Percentiles rank a stretch among this genome's conserved stretches.
Conservation (phyloP, 2,888 invertebrate genomes). For the Oithona nana region DNA sequence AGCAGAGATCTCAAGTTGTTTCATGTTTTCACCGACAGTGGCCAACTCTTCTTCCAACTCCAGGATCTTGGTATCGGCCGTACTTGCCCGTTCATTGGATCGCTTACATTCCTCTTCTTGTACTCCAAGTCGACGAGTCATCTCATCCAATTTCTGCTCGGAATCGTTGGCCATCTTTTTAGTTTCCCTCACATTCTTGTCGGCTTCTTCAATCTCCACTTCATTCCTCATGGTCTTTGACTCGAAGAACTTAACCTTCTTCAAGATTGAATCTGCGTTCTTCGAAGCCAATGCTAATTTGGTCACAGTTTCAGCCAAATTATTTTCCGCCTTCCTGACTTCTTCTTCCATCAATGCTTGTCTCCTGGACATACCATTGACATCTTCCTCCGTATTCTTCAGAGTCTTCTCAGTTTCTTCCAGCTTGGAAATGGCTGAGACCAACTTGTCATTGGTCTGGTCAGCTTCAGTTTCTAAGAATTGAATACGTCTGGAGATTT, state of each 20-base stretch:
- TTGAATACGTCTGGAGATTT: not conserved
- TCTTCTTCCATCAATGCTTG: conserved; percentile 14
- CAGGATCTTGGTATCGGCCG: not conserved
- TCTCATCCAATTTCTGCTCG: conserved; percentile 15
- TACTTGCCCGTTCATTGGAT: not conserved
- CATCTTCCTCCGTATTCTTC: conserved; percentile 12
- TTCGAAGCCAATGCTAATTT: conserved; percentile 15
- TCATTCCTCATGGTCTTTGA: conserved; percentile 16
- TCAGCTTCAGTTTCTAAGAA: conserved; percentile 1
- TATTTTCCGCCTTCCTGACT: conserved; percentile 12
- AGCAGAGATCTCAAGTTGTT: conserved; percentile 3
- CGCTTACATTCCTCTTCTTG: conserved; percentile 17
- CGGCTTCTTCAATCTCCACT: conserved; percentile 15
- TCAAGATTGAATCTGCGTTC: conserved; percentile 13
- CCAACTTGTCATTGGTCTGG: conserved; percentile 9
- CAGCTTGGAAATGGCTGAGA: not conserved
- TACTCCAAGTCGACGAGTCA: conserved; percentile 10
- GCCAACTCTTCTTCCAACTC: not conserved
- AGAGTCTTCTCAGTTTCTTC: conserved; percentile 14
- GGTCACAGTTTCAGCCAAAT: conserved; percentile 14
- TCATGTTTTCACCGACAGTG: conserved; percentile 3
- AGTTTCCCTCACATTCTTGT: conserved; percentile 12
- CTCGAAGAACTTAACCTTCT: conserved; percentile 16
- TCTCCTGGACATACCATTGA: conserved; percentile 6
- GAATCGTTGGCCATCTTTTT: conserved; percentile 15